Conservation (phyloP, 2,113 vertebrate species). For the Sturnira hondurensis region DNA sequence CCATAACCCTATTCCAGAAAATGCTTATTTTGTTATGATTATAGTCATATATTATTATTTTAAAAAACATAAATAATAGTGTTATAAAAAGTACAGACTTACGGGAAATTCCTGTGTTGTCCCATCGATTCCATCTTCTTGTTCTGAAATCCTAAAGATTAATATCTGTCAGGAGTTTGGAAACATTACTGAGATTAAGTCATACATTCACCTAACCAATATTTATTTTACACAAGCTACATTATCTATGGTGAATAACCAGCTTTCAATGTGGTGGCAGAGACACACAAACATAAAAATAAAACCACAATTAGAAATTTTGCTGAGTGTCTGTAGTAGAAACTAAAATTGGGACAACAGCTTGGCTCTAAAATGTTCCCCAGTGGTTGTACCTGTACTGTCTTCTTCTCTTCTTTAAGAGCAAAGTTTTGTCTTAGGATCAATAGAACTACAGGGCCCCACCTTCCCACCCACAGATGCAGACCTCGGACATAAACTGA, state of each 20-base stretch:
- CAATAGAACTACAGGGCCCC: accelerated
- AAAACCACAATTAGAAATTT: not conserved
- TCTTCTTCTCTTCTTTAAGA: not conserved
- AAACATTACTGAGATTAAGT: not conserved
- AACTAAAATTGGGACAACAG: not conserved
- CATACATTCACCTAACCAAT: not conserved
- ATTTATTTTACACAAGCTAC: not conserved
- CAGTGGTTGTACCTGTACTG: accelerated
- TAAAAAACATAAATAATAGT: not conserved
- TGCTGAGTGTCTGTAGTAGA: too few species aligned
- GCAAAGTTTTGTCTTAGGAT: not conserved
- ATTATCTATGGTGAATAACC: not conserved
- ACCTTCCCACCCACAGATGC: accelerated
- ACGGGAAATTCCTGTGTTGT: not conserved
- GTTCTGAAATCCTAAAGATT: not conserved
- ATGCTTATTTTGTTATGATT: not conserved
- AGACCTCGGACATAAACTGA: not conserved
- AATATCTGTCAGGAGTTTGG: not conserved
- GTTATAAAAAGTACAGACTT: not conserved
- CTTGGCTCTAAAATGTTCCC: not conserved
- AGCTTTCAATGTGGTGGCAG: not conserved
- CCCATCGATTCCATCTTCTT: not conserved
- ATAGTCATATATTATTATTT: not conserved
- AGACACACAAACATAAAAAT: not conserved
- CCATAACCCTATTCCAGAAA: not conserved